Evolutionary conservation across 2,113 vertebrate species (phyloP).

Genomic region (Catharus fuscescens): DNA sequence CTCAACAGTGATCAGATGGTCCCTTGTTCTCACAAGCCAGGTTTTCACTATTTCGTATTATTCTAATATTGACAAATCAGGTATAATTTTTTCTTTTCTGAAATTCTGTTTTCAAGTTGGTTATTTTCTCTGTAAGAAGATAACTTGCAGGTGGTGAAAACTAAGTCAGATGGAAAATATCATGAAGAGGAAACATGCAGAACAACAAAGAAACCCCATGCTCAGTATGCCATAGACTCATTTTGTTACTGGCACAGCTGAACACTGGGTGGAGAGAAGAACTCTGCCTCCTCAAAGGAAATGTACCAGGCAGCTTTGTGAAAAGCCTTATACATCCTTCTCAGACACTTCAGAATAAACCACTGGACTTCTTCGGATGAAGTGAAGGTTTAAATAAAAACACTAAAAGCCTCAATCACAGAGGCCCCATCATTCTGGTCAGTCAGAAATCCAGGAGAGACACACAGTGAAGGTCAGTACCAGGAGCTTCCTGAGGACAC

Average conservation of each 20-base stretch:
- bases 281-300: constrained; percentile 41
- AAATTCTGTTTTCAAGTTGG: neutral
- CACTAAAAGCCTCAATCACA: constrained; percentile 26
- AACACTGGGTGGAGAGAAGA: constrained; percentile 36
- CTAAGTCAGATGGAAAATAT: constrained; percentile 16
- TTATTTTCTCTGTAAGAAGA: neutral
- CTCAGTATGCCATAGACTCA: constrained; percentile 41
- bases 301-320: constrained; percentile 17
- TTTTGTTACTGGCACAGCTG: constrained; percentile 39
- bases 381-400: constrained; percentile 23
- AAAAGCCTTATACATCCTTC: constrained; percentile 23
- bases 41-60: constrained; percentile 23
- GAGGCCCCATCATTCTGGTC: constrained; percentile 24
- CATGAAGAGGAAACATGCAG: neutral
- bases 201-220: constrained; percentile 42
- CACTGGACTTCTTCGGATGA: constrained; percentile 16
- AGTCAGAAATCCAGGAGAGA: neutral
- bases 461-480: neutral
- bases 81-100: neutral
- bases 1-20: constrained; percentile 58
- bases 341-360: constrained; percentile 43
- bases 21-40: constrained; percentile 37
- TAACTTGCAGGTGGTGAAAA: neutral
- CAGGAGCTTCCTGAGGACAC: neutral
- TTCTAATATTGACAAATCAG: constrained; percentile 36